Percentiles rank a stretch among this genome's conserved stretches.
These are phyloP conservation scores for Cataglyphis altisquamis DNA, from an alignment of 2,888 invertebrate species.

Conservation along the genomic window DNA sequence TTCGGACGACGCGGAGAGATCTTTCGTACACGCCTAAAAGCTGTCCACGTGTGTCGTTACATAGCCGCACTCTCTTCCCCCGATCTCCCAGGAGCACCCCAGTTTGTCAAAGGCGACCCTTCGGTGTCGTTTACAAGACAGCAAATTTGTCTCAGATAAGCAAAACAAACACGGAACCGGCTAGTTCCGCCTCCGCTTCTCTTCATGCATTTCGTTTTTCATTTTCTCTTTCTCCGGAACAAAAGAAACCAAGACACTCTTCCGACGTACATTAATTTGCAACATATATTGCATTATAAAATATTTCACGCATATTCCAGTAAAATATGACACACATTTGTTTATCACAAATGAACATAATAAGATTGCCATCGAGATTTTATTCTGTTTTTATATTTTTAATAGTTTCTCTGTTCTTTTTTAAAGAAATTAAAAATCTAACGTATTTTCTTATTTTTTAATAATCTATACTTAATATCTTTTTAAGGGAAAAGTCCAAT, in stretches of 20 bases:
- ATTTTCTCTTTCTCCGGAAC: constrained; percentile 28
- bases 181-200: constrained; percentile 48
- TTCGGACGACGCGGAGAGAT: constrained; percentile 32
- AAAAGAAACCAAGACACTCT: neutral
- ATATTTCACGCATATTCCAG: neutral
- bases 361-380: too few relatives aligned
- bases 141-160: constrained; percentile 85
- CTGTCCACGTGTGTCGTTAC: constrained; percentile 70
- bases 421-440: neutral
- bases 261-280: neutral
- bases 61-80: constrained; percentile 48
- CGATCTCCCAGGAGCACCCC: constrained; percentile 78
- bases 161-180: constrained; percentile 82
- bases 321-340: neutral
- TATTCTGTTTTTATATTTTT: too few relatives aligned
- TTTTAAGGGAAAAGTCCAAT: neutral
- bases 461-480: neutral
- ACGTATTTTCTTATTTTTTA: neutral
- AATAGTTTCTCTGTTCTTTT: neutral
- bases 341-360: neutral
- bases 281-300: neutral
- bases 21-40: constrained; percentile 54
- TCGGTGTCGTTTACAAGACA: constrained; percentile 84
- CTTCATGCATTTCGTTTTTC: constrained; percentile 38
- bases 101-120: constrained; percentile 84